Percentiles rank a stretch among this genome's conserved stretches.
phyloP scores from a whole-genome alignment of 2,113 vertebrate genomes.

The Tragulus kanchil region DNA sequence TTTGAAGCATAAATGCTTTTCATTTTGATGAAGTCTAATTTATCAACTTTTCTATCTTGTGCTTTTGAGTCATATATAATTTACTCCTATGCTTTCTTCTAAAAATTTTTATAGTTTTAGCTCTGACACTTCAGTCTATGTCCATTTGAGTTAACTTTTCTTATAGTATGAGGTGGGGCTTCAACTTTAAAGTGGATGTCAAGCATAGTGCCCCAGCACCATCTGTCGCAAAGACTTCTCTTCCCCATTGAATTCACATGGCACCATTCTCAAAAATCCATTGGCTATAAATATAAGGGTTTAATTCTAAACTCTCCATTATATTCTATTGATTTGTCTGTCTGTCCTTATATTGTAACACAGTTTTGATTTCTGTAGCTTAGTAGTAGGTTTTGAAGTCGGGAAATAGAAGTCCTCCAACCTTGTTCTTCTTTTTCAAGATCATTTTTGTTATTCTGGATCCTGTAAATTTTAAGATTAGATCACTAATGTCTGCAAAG shows the following conservation, averaged over 20 bases:
- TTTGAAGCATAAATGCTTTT: background rate
- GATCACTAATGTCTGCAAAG: background rate
- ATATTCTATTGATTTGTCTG: background rate
- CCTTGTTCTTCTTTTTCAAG: background rate
- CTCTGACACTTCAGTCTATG: background rate
- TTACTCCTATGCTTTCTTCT: background rate
- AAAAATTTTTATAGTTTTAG: background rate
- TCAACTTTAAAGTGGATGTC: background rate
- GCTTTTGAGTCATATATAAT: background rate
- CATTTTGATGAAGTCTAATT: constrained; percentile 21
- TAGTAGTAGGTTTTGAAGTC: background rate
- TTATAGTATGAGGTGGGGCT: background rate
- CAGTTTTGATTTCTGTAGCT: background rate
- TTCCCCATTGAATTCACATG: background rate
- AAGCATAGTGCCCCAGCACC: background rate
- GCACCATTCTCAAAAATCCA: background rate
- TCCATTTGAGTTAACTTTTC: background rate
- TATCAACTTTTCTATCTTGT: background rate
- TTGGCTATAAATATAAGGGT: background rate
- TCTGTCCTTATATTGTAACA: background rate
- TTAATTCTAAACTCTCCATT: background rate
- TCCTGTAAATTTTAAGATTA: background rate
- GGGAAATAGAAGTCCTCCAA: background rate
- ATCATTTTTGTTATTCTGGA: background rate
- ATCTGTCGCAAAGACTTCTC: background rate